A percentile compares a stretch with the other conserved stretches of the same genome.
Conservation (phyloP, 2,797 vertebrate species). For the Pogoniulus pusillus region DNA sequence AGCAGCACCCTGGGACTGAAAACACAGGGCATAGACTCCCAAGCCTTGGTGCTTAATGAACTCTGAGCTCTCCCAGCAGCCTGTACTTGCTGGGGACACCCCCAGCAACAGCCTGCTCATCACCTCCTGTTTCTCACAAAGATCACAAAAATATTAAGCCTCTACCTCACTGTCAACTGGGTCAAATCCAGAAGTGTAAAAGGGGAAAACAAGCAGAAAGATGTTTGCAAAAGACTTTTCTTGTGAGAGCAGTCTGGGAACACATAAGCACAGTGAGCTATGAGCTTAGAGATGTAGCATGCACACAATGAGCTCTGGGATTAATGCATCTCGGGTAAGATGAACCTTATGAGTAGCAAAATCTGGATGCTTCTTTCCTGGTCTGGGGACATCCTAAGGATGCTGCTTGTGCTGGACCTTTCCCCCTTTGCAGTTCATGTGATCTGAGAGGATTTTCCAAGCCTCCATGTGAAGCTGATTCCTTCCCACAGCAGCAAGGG, state of each 20-base stretch:
- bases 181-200: background rate
- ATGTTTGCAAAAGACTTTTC: background rate
- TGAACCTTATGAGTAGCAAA: background rate
- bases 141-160: background rate
- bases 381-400: background rate
- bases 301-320: background rate
- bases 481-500: background rate
- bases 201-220: background rate
- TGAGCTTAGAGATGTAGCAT: background rate
- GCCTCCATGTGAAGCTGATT: background rate
- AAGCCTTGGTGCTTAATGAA: background rate
- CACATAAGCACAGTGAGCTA: background rate
- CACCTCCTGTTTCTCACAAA: background rate
- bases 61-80: rapidly evolving
- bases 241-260: background rate
- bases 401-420: background rate
- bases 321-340: background rate
- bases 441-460: background rate
- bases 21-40: rapidly evolving
- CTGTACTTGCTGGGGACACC: background rate
- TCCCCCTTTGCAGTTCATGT: background rate
- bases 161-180: too few species aligned
- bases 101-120: background rate
- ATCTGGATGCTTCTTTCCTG: background rate
- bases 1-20: background rate